Evolutionary conservation across 2,113 vertebrate genomes (phyloP).

Genomic region (Protobothrops flavoviridis): DNA sequence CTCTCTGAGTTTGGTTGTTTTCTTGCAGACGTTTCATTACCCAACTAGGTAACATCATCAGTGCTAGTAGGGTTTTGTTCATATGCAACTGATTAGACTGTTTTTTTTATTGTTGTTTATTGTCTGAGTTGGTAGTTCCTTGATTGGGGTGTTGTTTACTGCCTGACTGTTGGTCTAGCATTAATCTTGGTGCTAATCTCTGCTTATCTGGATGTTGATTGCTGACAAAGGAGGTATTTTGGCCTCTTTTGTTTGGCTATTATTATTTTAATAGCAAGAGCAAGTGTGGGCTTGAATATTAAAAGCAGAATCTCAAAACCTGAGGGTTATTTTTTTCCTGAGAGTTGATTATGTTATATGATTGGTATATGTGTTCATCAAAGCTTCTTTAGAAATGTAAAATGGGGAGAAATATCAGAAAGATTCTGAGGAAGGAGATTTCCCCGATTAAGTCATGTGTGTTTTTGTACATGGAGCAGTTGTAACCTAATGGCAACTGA

Average conservation of each 20-base stretch:
- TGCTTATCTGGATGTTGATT: not conserved
- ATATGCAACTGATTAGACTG: not conserved
- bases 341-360: not conserved
- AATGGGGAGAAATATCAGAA: not conserved
- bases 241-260: not conserved
- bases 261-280: constrained; percentile 3
- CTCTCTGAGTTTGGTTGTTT: too few relatives aligned
- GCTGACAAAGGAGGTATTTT: not conserved
- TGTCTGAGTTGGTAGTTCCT: not conserved
- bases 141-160: not conserved
- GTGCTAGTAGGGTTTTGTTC: not conserved
- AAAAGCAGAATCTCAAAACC: not conserved
- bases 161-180: not conserved
- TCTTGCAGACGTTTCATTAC: not conserved
- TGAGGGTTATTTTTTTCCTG: not conserved
- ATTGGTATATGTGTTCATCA: not conserved
- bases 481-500: not conserved
- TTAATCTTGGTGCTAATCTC: not conserved
- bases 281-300: not conserved
- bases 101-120: not conserved
- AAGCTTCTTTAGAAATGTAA: not conserved
- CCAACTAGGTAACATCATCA: not conserved
- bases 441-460: not conserved
- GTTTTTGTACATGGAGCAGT: not conserved
- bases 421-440: not conserved